Evolutionary conservation across 2,888 invertebrate species (phyloP), one percentile per base, ranked within the genome.

Genomic region (Galerucella nymphaeae): DNA sequence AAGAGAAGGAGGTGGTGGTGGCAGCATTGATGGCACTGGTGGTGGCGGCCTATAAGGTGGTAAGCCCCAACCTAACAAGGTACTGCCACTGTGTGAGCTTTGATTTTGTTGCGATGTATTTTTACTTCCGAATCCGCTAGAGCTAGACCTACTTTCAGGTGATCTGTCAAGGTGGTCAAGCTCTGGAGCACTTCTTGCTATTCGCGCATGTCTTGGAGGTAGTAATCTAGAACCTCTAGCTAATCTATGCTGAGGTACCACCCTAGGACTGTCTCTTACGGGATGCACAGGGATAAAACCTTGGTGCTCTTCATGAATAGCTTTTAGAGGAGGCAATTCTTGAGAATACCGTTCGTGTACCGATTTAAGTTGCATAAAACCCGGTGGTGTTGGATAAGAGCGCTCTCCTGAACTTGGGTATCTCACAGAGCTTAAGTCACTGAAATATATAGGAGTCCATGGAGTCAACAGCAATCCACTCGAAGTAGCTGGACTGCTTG

Each of bases 51-150:
- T 90, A 66, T 94, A 88, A 85, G 94, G 94, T 13, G 94, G 94
- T 79, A 94, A 89, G 71, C 93, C 89, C 94, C 94, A 94, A 84
- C 93, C 93, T 76, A 91, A 92, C 66, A 87, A 86, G 68, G 93
- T 91, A 84, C 93, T 93, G 50, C 91, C 91, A 75, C 91, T 90
- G 78, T 91, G 89, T 81, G 93, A 92, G 86, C 93, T 93, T 84
- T 93, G 93, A 84, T 93, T 94, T 83, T 94, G 94, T 82, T 93
- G 93, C 48, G 91, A 90, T 48, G 95, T 95, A 87, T 96, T 96
- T 85, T 96, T 95, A 83, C 96, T 96, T 74, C 96, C 96, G 85
- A 96, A 96, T 14, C 96, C 96, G 84, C 95, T 95, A 50, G 95
- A 95, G 82, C 95, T 95, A 18, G 95, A 95, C 66, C 95, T 91